phyloP scores from a whole-genome alignment of 2,113 vertebrate species.

The Centropus bengalensis region DNA sequence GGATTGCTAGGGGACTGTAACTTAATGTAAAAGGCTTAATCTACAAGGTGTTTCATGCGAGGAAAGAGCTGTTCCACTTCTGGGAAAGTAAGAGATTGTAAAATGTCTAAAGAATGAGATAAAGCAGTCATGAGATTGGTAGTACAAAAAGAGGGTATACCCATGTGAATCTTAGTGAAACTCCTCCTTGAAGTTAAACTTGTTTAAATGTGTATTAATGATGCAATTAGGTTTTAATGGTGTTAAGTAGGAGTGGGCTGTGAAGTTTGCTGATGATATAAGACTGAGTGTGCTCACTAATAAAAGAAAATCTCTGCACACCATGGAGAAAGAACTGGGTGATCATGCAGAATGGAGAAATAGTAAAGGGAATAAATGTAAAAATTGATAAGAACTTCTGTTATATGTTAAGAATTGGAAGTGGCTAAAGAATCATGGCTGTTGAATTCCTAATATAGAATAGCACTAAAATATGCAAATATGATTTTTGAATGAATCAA shows the following conservation, averaged over 20 bases:
- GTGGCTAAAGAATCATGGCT: neutral
- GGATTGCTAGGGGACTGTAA: neutral
- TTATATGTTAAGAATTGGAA: neutral
- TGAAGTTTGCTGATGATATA: neutral
- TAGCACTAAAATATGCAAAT: constrained; percentile 15
- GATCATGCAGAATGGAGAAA: neutral
- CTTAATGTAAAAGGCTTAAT: neutral
- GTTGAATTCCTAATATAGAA: neutral
- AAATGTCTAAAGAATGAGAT: neutral
- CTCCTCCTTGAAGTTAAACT: neutral
- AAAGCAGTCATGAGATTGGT: neutral
- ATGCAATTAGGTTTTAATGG: constrained; percentile 7
- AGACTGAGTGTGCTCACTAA: neutral
- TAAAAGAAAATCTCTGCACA: neutral
- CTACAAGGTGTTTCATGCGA: neutral
- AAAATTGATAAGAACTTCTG: neutral
- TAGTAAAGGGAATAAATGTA: neutral
- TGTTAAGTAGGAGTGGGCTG: neutral
- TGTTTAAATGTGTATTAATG: constrained; percentile 21
- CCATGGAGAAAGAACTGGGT: neutral
- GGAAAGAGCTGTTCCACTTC: neutral
- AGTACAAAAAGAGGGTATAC: neutral
- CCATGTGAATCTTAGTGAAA: neutral
- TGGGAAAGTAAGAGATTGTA: neutral
- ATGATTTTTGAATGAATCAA: neutral